Base-by-base conservation (phyloP, 2,113 vertebrate genomes). In the Phrynocephalus versicolor region DNA sequence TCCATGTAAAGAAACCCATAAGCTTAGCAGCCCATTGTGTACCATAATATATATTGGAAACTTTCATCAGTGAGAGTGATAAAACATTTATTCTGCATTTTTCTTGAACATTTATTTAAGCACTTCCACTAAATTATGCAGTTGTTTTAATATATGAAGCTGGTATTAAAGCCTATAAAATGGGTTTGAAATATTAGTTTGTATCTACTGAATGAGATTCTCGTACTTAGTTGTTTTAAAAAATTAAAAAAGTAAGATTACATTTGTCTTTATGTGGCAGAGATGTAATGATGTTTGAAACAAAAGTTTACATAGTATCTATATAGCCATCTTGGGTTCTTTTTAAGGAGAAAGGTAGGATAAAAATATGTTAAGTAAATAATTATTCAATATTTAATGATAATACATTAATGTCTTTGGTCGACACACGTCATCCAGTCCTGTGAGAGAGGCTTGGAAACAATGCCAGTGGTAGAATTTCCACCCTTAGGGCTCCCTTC, bases 141-240 rank as follows among this genome's bases (percentile, higher is more conserved):
- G 30, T 82, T 90, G 73, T 78, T 82, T 85, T 85, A 74, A 33
- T 69, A 19, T 71, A 57, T 3, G 8, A 1, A 62, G 83, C 65
- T 86, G 73, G 30, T 0, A 39, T 35, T 58, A 33, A n/a, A 75
- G 75, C 0, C 18, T 83, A 35, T 35, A 37, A 64, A 80, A 23
- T n/a, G 27, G 23, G 13, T 71, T 2, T 74, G 70, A 74, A 88
- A 78, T 16, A 55, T 74, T 81, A 86, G 67, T 57, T 21, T 72
- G 45, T 27, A 30, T 0, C 60, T 58, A 5, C 81, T 84, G 51
- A 23, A 51, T 70, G 85, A 78, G 0, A 72, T 84, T 74, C 81
- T 21, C n/a, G 45, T 88, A 25, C 41, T 89, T 92, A 15, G 41
- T 79, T 41, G 18, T 7, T 0, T 75, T 88, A 84, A 79, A 89